Percentiles rank a stretch among this genome's conserved stretches.
phyloP scores from a whole-genome alignment of 64 coral and sea anemone genomes.

The Montipora efflorescens region DNA sequence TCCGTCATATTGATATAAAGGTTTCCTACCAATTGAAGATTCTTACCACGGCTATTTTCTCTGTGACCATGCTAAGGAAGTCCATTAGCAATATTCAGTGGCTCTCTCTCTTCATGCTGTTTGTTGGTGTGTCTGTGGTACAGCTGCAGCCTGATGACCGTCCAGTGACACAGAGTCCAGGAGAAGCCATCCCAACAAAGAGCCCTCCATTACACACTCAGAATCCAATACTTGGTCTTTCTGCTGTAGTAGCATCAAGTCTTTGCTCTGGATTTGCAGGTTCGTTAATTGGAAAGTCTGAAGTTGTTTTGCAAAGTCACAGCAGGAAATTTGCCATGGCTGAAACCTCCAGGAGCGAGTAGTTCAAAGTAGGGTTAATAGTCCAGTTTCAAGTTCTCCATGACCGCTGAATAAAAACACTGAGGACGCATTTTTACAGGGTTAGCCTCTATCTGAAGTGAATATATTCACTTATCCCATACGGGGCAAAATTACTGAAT shows the following conservation, averaged over 20 bases:
- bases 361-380: too few relatives aligned
- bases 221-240: constrained; percentile 73
- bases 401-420: too few relatives aligned
- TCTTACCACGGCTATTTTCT: constrained; percentile 94
- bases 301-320: too few relatives aligned
- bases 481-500: too few relatives aligned
- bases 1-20: constrained; percentile 18
- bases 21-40: constrained; percentile 97
- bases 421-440: too few relatives aligned
- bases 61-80: constrained; percentile 89
- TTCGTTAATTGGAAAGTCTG: background rate
- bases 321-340: too few relatives aligned
- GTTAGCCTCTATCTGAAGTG: too few relatives aligned
- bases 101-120: constrained; percentile 87
- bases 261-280: constrained; percentile 99
- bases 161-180: background rate
- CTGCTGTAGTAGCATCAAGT: constrained; percentile 87
- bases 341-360: too few relatives aligned
- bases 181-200: background rate
- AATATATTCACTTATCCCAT: too few relatives aligned
- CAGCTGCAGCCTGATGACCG: constrained; percentile 74
- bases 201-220: constrained; percentile 21
- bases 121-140: constrained; percentile 93
- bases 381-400: too few relatives aligned
- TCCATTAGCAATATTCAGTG: constrained; percentile 88